phyloP scores from a whole-genome alignment of 2,113 vertebrate genomes.

The Dicaeum eximium region DNA sequence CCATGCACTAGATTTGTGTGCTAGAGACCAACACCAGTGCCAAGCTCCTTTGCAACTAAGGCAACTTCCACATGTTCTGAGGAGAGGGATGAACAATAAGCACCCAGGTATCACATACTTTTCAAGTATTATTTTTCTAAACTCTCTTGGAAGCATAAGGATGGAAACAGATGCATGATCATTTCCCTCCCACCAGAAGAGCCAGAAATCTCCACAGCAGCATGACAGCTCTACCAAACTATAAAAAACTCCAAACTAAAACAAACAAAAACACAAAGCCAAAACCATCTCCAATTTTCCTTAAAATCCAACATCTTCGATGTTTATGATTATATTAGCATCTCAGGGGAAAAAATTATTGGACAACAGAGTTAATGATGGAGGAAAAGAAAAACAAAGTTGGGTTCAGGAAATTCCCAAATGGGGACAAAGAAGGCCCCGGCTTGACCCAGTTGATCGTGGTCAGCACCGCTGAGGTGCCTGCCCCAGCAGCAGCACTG shows the following conservation, averaged over 20 bases:
- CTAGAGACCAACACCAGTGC: background rate
- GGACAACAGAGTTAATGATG: background rate
- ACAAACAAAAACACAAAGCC: background rate
- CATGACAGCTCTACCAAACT: background rate
- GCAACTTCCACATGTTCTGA: fast-evolving
- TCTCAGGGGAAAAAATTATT: background rate
- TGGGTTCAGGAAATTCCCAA: background rate
- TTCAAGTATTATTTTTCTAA: background rate
- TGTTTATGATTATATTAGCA: background rate
- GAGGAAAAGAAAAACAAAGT: background rate
- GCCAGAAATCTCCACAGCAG: background rate
- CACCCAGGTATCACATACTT: background rate
- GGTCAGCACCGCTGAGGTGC: fast-evolving
- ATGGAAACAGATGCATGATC: background rate
- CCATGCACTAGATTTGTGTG: background rate
- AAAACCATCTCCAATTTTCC: background rate
- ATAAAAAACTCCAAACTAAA: background rate
- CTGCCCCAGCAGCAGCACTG: background rate
- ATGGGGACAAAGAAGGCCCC: background rate
- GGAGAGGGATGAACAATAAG: background rate
- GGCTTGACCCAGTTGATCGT: fast-evolving
- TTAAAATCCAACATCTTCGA: background rate
- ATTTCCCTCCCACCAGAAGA: background rate
- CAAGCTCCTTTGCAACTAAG: background rate
- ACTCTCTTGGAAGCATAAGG: background rate